Percentiles rank a stretch among this genome's conserved stretches.
These are phyloP conservation scores for Pocota personata DNA, from an alignment of 2,888 invertebrate species.

Conservation along the genomic window DNA sequence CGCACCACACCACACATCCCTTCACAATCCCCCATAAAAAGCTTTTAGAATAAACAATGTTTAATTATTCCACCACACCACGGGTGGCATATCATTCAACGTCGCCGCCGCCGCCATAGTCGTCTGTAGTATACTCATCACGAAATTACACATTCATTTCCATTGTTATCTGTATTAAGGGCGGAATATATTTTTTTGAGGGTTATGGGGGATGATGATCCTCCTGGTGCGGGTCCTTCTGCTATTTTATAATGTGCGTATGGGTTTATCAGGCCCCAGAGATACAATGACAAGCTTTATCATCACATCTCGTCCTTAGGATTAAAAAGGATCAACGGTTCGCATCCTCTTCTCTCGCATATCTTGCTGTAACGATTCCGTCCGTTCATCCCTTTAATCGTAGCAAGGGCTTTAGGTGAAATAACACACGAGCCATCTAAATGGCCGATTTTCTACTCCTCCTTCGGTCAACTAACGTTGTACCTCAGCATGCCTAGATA, in stretches of 20 bases:
- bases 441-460: constrained; percentile 59
- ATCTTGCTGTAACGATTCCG: constrained; percentile 62
- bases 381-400: constrained; percentile 71
- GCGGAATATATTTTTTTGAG: constrained; percentile 51
- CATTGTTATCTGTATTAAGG: constrained; percentile 69
- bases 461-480: constrained; percentile 31
- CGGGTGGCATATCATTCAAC: constrained; percentile 40
- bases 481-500: background rate
- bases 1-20: constrained; percentile 4
- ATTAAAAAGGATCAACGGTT: constrained; percentile 72
- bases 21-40: constrained; percentile 22
- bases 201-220: constrained; percentile 38
- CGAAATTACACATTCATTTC: constrained; percentile 69
- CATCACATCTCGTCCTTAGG: constrained; percentile 76
- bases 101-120: constrained; percentile 30
- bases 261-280: constrained; percentile 81
- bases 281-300: constrained; percentile 81
- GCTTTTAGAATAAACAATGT: constrained; percentile 73
- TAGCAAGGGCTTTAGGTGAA: constrained; percentile 61
- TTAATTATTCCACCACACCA: constrained; percentile 72
- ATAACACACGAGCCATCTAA: constrained; percentile 72
- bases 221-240: constrained; percentile 74
- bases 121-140: constrained; percentile 41
- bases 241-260: constrained; percentile 83
- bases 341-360: constrained; percentile 50